Conservation (phyloP, 2,888 invertebrate species). For the Scotopteryx bipunctaria region DNA sequence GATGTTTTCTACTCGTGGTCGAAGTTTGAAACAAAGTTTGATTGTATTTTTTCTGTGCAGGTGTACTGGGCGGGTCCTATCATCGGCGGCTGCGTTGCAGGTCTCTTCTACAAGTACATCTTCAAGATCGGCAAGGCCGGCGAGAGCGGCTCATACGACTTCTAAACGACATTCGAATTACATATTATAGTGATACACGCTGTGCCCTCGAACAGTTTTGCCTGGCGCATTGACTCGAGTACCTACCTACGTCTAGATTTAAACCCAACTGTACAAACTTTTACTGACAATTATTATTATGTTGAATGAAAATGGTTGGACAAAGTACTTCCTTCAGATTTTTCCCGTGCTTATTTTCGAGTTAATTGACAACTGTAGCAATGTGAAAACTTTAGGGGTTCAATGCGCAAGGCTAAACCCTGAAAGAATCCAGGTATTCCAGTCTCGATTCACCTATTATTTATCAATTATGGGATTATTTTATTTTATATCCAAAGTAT, state of each 20-base stretch:
- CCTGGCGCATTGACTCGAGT: constrained; percentile 37
- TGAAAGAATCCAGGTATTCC: constrained; percentile 43
- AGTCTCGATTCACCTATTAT: constrained; percentile 33
- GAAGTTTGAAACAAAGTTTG: too few relatives aligned
- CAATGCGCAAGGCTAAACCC: constrained; percentile 44
- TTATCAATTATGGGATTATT: constrained; percentile 8
- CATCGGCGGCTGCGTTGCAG: constrained; percentile 89
- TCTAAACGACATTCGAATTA: constrained; percentile 68
- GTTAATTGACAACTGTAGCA: neutral
- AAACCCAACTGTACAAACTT: too few relatives aligned
- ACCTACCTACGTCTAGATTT: too few relatives aligned
- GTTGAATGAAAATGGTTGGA: too few relatives aligned
- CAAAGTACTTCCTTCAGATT: too few relatives aligned
- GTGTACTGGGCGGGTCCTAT: constrained; percentile 95
- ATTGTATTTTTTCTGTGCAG: constrained; percentile 70
- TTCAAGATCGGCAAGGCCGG: constrained; percentile 88
- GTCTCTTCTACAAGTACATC: constrained; percentile 87
- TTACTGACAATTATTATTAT: too few relatives aligned
- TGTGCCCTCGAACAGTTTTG: constrained; percentile 33
- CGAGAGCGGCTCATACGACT: constrained; percentile 90
- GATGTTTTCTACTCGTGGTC: too few relatives aligned
- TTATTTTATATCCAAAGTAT: constrained; percentile 39
- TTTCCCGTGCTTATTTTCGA: too few relatives aligned
- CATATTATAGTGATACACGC: constrained; percentile 18
- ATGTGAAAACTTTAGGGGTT: neutral